phyloP scores from a whole-genome alignment of 2,888 invertebrate species.

The Drosophila demipolita region DNA sequence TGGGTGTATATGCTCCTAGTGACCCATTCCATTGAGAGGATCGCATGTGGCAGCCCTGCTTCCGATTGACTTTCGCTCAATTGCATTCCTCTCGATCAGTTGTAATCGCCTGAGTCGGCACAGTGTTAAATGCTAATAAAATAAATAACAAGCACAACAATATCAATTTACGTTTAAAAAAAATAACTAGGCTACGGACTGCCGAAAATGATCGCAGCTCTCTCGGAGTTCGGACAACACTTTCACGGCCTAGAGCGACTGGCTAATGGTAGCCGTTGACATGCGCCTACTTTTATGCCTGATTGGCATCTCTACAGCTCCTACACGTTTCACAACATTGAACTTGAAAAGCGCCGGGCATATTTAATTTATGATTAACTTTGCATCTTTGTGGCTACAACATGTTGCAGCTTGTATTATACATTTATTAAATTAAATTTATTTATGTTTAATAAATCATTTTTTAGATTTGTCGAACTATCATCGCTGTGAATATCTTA shows the following conservation, averaged over 20 bases:
- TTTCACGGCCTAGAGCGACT: conserved; percentile 83
- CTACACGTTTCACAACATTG: conserved; percentile 57
- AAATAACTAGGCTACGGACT: conserved; percentile 62
- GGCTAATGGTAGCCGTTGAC: conserved; percentile 78
- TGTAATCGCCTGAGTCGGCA: conserved; percentile 8
- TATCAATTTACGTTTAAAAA: conserved; percentile 64
- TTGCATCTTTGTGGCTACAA: background rate
- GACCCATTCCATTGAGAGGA: conserved; percentile 17
- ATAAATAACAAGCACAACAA: conserved; percentile 76
- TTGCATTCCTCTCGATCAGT: conserved; percentile 49
- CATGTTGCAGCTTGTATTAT: too few relatives aligned
- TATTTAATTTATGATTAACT: background rate
- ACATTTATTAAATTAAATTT: background rate
- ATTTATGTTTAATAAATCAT: background rate
- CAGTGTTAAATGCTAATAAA: conserved; percentile 80
- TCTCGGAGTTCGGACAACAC: conserved; percentile 67
- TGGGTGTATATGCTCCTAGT: background rate
- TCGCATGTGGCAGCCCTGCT: conserved; percentile 51
- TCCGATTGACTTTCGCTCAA: conserved; percentile 64
- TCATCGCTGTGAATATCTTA: background rate
- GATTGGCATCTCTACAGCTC: conserved; percentile 50
- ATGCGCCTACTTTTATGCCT: conserved; percentile 68
- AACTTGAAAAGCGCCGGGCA: background rate
- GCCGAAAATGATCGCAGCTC: conserved; percentile 24
- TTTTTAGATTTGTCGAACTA: background rate